phyloP scores from a whole-genome alignment of 2,113 vertebrate species.

The Cyprinus carpio region DNA sequence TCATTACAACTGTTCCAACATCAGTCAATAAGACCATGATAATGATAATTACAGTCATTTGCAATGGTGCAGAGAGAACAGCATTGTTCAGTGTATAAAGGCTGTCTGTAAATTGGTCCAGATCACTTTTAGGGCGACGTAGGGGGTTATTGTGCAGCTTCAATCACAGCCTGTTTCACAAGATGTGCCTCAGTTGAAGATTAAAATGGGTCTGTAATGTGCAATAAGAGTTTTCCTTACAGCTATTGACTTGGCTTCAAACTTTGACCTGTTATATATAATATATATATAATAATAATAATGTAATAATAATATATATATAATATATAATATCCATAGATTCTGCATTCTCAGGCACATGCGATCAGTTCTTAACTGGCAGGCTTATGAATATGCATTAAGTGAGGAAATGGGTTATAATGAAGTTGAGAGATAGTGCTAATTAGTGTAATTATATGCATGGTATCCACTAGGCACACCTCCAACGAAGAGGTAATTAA shows the following conservation, averaged over 20 bases:
- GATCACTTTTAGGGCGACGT: constrained; percentile 16
- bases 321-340: neutral
- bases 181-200: constrained; percentile 4
- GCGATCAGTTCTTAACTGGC: constrained; percentile 42
- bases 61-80: constrained; percentile 32
- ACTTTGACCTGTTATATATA: neutral
- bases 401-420: constrained; percentile 60
- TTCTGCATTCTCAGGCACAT: neutral
- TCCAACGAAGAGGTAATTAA: constrained; percentile 69
- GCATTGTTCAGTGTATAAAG: constrained; percentile 14
- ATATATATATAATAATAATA: too few species aligned
- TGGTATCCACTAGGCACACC: constrained; percentile 69
- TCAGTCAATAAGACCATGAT: constrained; percentile 46
- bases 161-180: constrained; percentile 35
- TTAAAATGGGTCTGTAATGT: constrained; percentile 12
- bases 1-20: constrained; percentile 45
- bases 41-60: constrained; percentile 44
- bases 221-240: neutral
- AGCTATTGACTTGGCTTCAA: neutral
- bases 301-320: too few species aligned
- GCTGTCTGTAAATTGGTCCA: constrained; percentile 18
- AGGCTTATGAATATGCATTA: constrained; percentile 60
- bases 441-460: constrained; percentile 74
- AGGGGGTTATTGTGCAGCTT: constrained; percentile 10
- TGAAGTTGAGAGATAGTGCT: constrained; percentile 62